phyloP scores from a whole-genome alignment of 2,113 vertebrate species.

The Myiozetetes cayanensis region DNA sequence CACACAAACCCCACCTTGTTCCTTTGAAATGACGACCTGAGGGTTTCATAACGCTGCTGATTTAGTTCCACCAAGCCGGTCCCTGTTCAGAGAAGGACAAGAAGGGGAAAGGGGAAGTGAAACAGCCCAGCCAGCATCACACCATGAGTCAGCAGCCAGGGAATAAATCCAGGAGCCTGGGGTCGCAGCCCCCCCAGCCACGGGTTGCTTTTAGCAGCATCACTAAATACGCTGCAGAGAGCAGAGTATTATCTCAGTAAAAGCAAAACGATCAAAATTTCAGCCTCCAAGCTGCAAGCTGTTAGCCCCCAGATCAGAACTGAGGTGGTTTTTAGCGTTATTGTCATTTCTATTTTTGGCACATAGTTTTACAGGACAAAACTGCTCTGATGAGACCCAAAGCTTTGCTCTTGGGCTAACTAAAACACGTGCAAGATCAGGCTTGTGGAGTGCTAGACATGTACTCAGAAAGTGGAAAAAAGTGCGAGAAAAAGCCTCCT shows the following conservation, averaged over 20 bases:
- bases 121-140: background rate
- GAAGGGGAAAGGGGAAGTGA: background rate
- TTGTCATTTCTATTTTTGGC: background rate
- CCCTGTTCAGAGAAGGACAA: background rate
- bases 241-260: background rate
- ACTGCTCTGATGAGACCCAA: background rate
- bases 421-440: fast-evolving
- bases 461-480: background rate
- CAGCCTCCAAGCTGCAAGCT: background rate
- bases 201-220: background rate
- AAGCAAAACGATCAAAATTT: background rate
- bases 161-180: background rate
- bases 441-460: background rate
- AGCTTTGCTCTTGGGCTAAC: background rate
- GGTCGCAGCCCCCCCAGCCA: background rate
- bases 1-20: background rate
- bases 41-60: background rate
- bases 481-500: background rate
- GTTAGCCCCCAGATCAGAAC: background rate
- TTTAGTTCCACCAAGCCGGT: background rate
- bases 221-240: fast-evolving
- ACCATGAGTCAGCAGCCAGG: background rate
- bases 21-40: background rate
- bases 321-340: background rate
- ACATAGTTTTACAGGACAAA: background rate